These are phyloP conservation scores for Channa argus DNA, from an alignment of 2,113 vertebrate species.

Conservation along the genomic window DNA sequence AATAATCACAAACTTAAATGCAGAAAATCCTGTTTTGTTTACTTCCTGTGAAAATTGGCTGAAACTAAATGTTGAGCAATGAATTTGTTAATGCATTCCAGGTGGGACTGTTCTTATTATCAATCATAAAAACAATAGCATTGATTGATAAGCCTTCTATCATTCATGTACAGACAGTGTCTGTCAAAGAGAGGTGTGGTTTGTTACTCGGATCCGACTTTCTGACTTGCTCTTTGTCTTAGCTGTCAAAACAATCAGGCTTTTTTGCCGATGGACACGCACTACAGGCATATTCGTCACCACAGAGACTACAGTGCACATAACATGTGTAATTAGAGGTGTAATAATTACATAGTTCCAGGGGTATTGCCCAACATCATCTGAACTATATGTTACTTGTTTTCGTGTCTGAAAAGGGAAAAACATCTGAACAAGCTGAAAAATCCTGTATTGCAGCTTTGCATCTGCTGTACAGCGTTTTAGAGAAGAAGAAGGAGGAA, in stretches of 20 bases:
- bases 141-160: conserved; percentile 77
- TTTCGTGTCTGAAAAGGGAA: not conserved
- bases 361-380: conserved; percentile 15
- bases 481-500: conserved; percentile 1
- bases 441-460: conserved; percentile 2
- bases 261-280: conserved; percentile 54
- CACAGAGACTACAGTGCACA: conserved; percentile 12
- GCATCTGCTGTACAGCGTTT: not conserved
- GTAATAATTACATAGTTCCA: conserved; percentile 32
- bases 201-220: conserved; percentile 63
- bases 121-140: conserved; percentile 78
- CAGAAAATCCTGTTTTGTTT: conserved; percentile 41
- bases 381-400: not conserved
- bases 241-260: conserved; percentile 63
- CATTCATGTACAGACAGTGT: conserved; percentile 78
- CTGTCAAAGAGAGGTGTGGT: conserved; percentile 70
- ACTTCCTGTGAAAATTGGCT: conserved; percentile 38
- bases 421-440: conserved; percentile 21
- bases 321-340: conserved; percentile 35
- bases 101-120: conserved; percentile 68
- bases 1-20: conserved; percentile 48
- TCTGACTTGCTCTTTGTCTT: conserved; percentile 40
- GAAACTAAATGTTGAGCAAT: conserved; percentile 61
- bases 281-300: conserved; percentile 16
- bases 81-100: conserved; percentile 77